Evolutionary conservation across 2,888 invertebrate species (phyloP), one percentile per base, ranked within the genome.

Genomic region (Taphrorychus bicolor): DNA sequence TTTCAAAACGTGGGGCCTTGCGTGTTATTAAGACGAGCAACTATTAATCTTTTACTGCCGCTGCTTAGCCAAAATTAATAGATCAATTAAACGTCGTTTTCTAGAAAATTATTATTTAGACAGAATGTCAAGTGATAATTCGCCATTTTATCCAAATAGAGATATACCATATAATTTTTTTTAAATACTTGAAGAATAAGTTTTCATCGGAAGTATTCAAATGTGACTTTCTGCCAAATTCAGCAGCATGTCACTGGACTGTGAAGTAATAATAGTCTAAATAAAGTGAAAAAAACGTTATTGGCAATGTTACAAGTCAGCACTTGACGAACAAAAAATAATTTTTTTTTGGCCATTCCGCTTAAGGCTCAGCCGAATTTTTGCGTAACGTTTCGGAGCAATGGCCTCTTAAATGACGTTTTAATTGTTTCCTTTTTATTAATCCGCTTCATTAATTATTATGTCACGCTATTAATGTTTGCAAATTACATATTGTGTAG

Each of bases 371-470:
- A n/a, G 59, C 42, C 41, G 52, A 41, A 52, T 62, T 67, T n/a
- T 62, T 62, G 53, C 58, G 61, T 58, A 67, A 67, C 58, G 52
- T 52, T 58, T 59, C 58, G 49, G 61, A 58, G 52, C 62, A 67
- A 62, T 63, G 67, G 59, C 67, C 62, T 62, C 56, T 62, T 65
- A 32, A 58, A 58, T 59, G n/a, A 42, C 66, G 59, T 59, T 59
- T 66, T 66, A 70, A 70, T 70, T 70, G 70, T 63, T 70, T 70
- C 70, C 70, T 70, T 63, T 66, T 70, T 66, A 66, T 66, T 51
- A 69, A 42, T 66, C 58, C 49, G 57, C 58, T 54, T 45, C 42
- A 69, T 61, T 61, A 69, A 69, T 66, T 69, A 57, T 66, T 62
- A 66, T 66, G 65, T 62, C 59, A 62, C 62, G 56, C 14, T 58